Evolutionary conservation across 2,797 vertebrate species (phyloP), one percentile per base, ranked within the genome.

Genomic region (Picus viridis): DNA sequence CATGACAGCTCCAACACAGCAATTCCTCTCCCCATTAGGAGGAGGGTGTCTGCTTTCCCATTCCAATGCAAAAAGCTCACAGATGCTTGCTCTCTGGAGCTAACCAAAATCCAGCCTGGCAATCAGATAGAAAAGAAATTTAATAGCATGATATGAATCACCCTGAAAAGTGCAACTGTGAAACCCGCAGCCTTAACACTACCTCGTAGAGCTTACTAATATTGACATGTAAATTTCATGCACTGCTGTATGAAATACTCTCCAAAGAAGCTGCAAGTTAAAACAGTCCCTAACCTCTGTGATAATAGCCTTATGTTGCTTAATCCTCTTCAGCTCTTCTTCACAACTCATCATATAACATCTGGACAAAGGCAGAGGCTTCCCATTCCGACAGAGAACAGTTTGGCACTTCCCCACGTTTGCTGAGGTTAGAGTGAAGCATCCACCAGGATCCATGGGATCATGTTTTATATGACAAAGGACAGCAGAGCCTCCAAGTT

Each of bases 381-480:
- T 98, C 89, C 99, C 99, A 8, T 99, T 98, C 58, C 99, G 98
- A 90, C 99, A 99, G 92, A 99, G 95, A 73, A 99, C 98, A 0
- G 99, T 98, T 96, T 99, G 99, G 97, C 99, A 99, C 97, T 99
- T 98, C 98, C 99, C 96, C 98, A 99, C 94, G 23, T 98, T 99
- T 83, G 99, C 99, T 2, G 99, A 98, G 81, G 98, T 99, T 90
- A 99, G 97, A 0, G 98, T 99, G 96, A 99, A 99, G 97, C 99
- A 99, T 93, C 99, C 98, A 8, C 97, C 96, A 1, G 98, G 99
- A 90, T 99, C 99, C 26, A 98, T 97, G 6, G 98, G 98, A 97
- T 99, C 99, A 5, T 99, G 99, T 65, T 98, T 99, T 97, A 99
- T 99, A 97, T 99, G 99, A 96, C 99, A 99, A 71, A 99, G 98